Conservation (phyloP, 2,797 vertebrate species). For the Otolemur crassicaudatus region DNA sequence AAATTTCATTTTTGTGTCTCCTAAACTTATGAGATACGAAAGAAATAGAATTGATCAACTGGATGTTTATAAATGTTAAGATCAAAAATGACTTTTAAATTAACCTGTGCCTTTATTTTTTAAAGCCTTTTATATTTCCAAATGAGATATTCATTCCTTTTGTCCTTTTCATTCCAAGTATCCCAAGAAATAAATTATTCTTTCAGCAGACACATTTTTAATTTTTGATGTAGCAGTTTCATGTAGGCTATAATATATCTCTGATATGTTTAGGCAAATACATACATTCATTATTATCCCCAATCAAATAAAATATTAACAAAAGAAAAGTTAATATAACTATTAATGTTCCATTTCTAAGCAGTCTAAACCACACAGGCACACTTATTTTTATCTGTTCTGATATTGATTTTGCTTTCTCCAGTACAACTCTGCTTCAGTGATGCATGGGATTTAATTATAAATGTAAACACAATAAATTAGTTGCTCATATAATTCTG, state of each 20-base stretch:
- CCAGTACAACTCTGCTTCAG: not conserved
- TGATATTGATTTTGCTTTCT: conserved; percentile 62
- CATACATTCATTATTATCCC: conserved; percentile 74
- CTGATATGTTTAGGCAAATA: conserved; percentile 76
- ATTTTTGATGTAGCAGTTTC: conserved; percentile 61
- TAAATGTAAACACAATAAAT: not conserved
- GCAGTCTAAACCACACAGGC: conserved; percentile 22
- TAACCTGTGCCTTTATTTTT: not conserved
- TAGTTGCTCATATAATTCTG: not conserved
- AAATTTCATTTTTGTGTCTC: not conserved
- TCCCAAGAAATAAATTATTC: not conserved
- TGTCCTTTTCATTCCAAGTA: not conserved
- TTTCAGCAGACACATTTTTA: not conserved
- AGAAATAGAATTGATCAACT: not conserved
- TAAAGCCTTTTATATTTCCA: not conserved
- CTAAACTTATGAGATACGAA: not conserved
- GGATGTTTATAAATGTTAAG: not conserved
- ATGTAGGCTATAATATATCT: conserved; percentile 70
- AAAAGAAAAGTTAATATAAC: conserved; percentile 73
- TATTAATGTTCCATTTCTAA: conserved; percentile 80
- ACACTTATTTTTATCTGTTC: not conserved
- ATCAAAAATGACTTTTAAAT: not conserved
- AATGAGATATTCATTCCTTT: not conserved
- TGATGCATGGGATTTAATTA: not conserved
- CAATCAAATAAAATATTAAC: conserved; percentile 72